These are phyloP conservation scores for Tolypeutes matacus DNA, from an alignment of 2,797 vertebrate genomes.

Conservation along the genomic window DNA sequence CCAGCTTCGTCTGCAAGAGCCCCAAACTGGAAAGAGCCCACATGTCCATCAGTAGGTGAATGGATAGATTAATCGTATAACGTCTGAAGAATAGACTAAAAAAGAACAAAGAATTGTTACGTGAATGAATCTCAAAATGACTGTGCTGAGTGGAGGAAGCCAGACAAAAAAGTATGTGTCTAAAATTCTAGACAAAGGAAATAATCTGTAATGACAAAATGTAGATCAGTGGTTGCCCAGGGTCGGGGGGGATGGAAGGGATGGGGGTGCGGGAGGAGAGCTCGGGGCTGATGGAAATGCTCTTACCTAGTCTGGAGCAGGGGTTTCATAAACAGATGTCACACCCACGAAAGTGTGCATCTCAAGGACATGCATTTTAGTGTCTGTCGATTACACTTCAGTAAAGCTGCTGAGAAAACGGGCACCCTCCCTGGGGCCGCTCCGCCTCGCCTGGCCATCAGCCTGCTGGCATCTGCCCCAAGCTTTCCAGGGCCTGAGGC, in stretches of 20 bases:
- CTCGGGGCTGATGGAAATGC: fast-evolving
- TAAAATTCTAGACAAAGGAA: not conserved
- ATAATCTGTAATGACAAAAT: fast-evolving
- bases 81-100: fast-evolving
- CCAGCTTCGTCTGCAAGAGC: too few relatives aligned
- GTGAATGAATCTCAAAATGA: fast-evolving
- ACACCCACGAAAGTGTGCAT: not conserved
- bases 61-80: fast-evolving
- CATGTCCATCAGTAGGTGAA: too few relatives aligned
- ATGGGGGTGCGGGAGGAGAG: not conserved
- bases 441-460: too few relatives aligned
- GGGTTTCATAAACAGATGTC: fast-evolving
- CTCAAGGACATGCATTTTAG: fast-evolving
- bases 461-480: fast-evolving
- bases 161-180: not conserved
- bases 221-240: fast-evolving
- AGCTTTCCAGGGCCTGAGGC: not conserved
- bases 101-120: too few relatives aligned
- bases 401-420: too few relatives aligned
- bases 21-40: not conserved
- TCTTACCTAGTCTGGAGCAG: fast-evolving
- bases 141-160: fast-evolving
- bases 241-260: too few relatives aligned
- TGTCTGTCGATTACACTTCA: fast-evolving
- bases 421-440: fast-evolving